Percentiles rank a stretch among this genome's conserved stretches.
phyloP scores from a whole-genome alignment of 2,888 invertebrate genomes.

The Entomobrya multifasciata region DNA sequence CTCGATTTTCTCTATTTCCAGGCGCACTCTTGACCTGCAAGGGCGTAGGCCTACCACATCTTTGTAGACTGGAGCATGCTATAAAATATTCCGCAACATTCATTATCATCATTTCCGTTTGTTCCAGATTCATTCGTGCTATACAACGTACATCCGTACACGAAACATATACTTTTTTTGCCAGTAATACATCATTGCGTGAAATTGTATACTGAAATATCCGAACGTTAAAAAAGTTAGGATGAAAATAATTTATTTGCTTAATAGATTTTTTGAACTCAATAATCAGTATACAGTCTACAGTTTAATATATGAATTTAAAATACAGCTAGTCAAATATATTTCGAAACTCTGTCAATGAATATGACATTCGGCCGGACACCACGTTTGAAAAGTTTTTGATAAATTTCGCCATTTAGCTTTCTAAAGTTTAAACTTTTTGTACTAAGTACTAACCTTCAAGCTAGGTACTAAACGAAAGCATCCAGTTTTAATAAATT shows the following conservation, averaged over 20 bases:
- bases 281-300: no score
- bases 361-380: no score
- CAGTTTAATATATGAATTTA: no score
- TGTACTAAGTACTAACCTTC: conserved; percentile 82
- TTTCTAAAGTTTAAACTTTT: conserved; percentile 40
- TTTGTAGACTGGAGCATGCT: conserved; percentile 83
- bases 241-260: no score
- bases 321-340: no score
- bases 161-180: background rate
- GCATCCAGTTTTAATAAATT: conserved; percentile 86
- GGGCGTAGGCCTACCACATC: conserved; percentile 90
- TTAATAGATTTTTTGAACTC: no score
- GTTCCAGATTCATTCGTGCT: background rate
- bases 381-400: no score
- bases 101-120: conserved; percentile 47
- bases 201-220: no score
- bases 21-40: conserved; percentile 85
- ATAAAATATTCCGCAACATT: conserved; percentile 69
- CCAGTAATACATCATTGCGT: no score
- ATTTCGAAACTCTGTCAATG: no score
- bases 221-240: no score
- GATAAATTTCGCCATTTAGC: no score
- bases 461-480: conserved; percentile 85
- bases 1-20: conserved; percentile 83
- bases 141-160: background rate